Percentiles rank a stretch among this genome's conserved stretches.
These are phyloP conservation scores for Drosophila prostipennis DNA, from an alignment of 2,888 invertebrate genomes.

Conservation along the genomic window DNA sequence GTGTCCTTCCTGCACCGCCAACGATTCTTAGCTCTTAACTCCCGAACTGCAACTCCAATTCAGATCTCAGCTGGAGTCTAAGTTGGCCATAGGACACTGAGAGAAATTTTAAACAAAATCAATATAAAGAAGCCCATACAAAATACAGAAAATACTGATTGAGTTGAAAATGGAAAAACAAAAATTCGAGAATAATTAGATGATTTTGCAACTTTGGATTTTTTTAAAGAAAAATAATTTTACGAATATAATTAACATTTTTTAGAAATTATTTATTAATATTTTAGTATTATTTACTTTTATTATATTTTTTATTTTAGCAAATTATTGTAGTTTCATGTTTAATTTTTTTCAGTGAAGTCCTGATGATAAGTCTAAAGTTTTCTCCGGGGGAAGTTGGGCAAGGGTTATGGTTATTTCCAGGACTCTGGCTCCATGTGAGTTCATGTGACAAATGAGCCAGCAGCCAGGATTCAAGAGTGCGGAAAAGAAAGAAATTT, in stretches of 20 bases:
- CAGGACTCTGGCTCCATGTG: conserved; percentile 13
- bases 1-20: conserved; percentile 21
- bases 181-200: too few species aligned
- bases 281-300: too few species aligned
- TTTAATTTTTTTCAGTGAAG: background rate
- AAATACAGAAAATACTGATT: too few species aligned
- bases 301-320: too few species aligned
- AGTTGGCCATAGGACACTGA: background rate
- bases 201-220: too few species aligned
- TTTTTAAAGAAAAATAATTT: too few species aligned
- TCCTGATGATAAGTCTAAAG: conserved; percentile 4
- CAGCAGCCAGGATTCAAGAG: conserved; percentile 25
- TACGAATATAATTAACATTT: too few species aligned
- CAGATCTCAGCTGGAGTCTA: conserved; percentile 23
- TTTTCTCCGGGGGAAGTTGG: background rate
- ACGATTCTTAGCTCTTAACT: conserved; percentile 4
- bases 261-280: too few species aligned
- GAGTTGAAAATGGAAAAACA: too few species aligned
- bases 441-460: conserved; percentile 36
- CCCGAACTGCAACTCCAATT: conserved; percentile 17
- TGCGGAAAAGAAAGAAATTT: conserved; percentile 29
- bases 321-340: too few species aligned
- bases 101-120: background rate
- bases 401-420: conserved; percentile 18
- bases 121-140: background rate